A percentile compares a stretch with the other conserved stretches of the same genome.
These are phyloP conservation scores for Macrostomum lignano DNA, from an alignment of 1,140 invertebrate species.

Conservation along the genomic window DNA sequence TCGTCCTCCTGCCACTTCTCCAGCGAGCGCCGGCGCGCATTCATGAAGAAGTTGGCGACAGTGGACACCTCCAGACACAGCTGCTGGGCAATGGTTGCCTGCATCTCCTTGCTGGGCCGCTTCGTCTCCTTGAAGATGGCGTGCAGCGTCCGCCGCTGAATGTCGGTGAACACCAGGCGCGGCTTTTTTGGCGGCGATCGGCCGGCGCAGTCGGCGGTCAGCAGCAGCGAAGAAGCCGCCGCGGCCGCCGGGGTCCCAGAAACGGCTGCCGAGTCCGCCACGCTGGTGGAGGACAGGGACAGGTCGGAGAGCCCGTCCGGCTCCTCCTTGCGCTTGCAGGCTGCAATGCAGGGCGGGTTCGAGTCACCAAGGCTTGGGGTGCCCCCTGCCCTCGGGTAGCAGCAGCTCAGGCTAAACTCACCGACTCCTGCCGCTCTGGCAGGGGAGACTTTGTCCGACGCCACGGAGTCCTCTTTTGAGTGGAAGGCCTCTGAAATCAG, in stretches of 20 bases:
- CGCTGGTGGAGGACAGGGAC: no score
- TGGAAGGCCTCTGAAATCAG: no score
- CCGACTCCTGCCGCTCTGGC: no score
- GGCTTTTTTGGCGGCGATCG: slow-evolving; percentile 50
- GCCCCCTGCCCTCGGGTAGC: no score
- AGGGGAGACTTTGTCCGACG: no score
- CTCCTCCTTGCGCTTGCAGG: slow-evolving; percentile 94
- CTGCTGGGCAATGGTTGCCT: slow-evolving; percentile 88
- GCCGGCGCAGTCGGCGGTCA: slow-evolving; percentile 8
- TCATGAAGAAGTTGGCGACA: slow-evolving; percentile 99
- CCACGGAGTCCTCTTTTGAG: no score
- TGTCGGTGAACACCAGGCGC: slow-evolving; percentile 95
- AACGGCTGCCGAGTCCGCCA: no score
- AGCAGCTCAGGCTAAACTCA: no score
- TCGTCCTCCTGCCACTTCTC: slow-evolving; percentile 88
- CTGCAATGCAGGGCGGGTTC: no score
- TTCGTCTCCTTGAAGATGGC: slow-evolving; percentile 83
- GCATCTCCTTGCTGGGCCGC: slow-evolving; percentile 97
- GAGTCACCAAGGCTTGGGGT: no score
- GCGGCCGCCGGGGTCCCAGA: slow-evolving; percentile 3
- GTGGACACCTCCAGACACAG: slow-evolving; percentile 86
- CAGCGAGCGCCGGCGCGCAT: slow-evolving; percentile 75
- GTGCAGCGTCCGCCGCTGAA: slow-evolving; percentile 93
- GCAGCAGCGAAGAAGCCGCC: slow-evolving; percentile 1
- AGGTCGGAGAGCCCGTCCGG: no score